Conservation (phyloP, 2,888 invertebrate genomes). For the Chaitophorus viminalis region DNA sequence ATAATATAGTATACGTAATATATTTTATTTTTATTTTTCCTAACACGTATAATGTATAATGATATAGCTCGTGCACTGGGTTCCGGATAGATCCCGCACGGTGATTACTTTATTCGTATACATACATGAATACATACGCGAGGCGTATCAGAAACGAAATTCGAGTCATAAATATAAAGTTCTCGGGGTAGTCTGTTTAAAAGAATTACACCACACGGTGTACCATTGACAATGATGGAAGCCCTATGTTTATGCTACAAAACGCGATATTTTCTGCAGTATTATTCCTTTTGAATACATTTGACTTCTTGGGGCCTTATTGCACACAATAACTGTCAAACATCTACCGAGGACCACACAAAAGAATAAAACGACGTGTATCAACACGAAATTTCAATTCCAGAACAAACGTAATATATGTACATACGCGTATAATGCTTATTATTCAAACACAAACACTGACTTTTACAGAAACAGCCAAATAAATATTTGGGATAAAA, state of each 20-base stretch:
- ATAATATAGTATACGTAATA: neutral
- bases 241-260: neutral
- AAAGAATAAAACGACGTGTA: conserved; percentile 1
- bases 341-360: neutral
- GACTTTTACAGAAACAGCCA: neutral
- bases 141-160: conserved; percentile 29
- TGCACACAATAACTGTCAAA: neutral
- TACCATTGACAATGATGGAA: conserved; percentile 54
- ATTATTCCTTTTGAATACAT: conserved; percentile 39
- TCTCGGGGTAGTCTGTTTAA: conserved; percentile 9
- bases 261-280: neutral
- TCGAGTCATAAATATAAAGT: conserved; percentile 50
- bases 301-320: neutral
- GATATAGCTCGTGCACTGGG: conserved; percentile 4
- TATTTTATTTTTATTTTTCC: conserved; percentile 19
- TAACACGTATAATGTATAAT: neutral
- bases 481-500: neutral
- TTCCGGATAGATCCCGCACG: conserved; percentile 12
- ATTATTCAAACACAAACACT: no score
- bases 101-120: conserved; percentile 28
- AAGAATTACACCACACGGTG: neutral
- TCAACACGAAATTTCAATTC: neutral
- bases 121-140: neutral
- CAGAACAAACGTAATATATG: neutral
- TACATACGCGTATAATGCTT: no score